Evolutionary conservation across 2,113 vertebrate species (phyloP), one percentile per base, ranked within the genome.

Genomic region (Tapirus terrestris): DNA sequence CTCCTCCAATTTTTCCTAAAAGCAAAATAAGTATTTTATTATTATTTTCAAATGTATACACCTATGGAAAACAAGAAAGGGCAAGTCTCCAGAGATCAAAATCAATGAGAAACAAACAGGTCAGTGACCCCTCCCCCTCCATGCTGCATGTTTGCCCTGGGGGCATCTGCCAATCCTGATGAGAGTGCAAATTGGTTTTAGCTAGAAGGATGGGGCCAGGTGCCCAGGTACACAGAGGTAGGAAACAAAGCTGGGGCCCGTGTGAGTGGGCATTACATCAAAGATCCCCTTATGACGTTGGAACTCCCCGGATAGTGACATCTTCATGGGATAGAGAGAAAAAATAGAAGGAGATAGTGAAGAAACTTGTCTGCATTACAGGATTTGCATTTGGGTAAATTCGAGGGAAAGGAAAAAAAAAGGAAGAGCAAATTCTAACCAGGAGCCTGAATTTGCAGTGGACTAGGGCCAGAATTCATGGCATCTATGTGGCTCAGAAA

Each of bases 11-110:
- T 91, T 95, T 56, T 91, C 17, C 58, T 75, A 68, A 53, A 67
- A 67, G 63, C 20, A 89, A 92, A 84, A 88, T 43, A 73, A 67
- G 7, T 2, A 73, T 36, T 20, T 86, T 23, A 65, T 36, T 80
- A 27, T 33, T 95, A 56, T 51, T 76, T 90, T 92, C 45, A 68
- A 91, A 84, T 23, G 25, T 48, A 96, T 29, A 65, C 3, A 67
- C 12, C 73, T 83, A 63, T 7, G 13, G n/a, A 61, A 93, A 90
- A 60, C 23, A 97, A 79, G 53, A 89, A 70, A 61, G 29, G 8
- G 39, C 79, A 87, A 65, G 60, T 91, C 29, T n/a, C 14, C 45
- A 65, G 53, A 45, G 20, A 7, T 56, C 18, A 88, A 80, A 33
- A 58, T 72, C 27, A 45, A 70, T n/a, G 27, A 80, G 58, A 80